Conservation (phyloP, 30 jellyfish, hydroid and myxozoan species). For the Cassiopea andromeda region DNA sequence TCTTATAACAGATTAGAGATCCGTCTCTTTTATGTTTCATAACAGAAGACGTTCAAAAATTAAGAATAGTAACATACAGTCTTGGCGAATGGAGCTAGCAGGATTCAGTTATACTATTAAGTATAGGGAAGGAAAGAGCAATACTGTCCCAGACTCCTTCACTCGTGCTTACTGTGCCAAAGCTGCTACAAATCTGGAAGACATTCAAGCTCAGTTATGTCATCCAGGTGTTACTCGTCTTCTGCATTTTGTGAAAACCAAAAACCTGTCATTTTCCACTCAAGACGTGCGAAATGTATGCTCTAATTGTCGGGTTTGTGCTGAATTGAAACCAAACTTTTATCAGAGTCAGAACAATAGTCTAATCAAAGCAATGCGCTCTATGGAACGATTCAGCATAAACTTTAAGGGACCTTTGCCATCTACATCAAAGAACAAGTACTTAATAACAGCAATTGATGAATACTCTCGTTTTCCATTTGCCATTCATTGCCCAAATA, state of each 20-base stretch:
- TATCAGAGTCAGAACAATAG: constrained; percentile 46
- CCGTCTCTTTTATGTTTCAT: constrained; percentile 71
- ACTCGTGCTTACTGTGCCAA: constrained; percentile 59
- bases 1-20: constrained; percentile 74
- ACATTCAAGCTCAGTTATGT: constrained; percentile 50
- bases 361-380: constrained; percentile 34
- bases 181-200: constrained; percentile 27
- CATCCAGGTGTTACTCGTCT: constrained; percentile 80
- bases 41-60: constrained; percentile 73
- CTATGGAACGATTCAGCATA: constrained; percentile 43
- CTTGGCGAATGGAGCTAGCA: constrained; percentile 78
- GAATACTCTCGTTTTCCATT: constrained; percentile 65
- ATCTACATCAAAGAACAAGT: constrained; percentile 42
- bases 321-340: constrained; percentile 63
- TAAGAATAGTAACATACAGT: constrained; percentile 61
- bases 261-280: constrained; percentile 55
- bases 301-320: constrained; percentile 48
- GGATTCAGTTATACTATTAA: constrained; percentile 61
- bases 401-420: constrained; percentile 52
- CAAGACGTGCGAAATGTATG: constrained; percentile 60
- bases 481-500: constrained; percentile 42
- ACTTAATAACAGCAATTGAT: constrained; percentile 45
- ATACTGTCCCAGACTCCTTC: constrained; percentile 67
- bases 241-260: constrained; percentile 45
- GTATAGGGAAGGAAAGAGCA: constrained; percentile 47